phyloP scores from a whole-genome alignment of 2,888 invertebrate genomes.

The Mactromeris polynyma region DNA sequence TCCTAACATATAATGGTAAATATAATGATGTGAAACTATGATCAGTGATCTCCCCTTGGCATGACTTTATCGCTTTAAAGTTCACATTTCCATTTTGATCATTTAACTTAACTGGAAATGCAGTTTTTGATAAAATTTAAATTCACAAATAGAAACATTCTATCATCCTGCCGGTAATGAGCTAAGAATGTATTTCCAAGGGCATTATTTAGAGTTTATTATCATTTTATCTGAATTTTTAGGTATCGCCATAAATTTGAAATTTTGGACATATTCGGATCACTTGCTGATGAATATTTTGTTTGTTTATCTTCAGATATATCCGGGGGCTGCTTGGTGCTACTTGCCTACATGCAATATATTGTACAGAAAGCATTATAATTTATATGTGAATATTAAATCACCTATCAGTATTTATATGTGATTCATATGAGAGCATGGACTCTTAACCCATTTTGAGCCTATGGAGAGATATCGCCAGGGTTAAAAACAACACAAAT shows the following conservation, averaged over 20 bases:
- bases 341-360: slow-evolving; percentile 67
- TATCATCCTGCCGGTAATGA: too few relatives aligned
- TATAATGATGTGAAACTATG: background rate
- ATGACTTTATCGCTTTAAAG: too few relatives aligned
- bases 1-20: slow-evolving; percentile 59
- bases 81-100: too few relatives aligned
- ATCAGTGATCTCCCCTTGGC: too few relatives aligned
- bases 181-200: too few relatives aligned
- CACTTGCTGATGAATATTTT: background rate
- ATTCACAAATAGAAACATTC: too few relatives aligned
- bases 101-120: too few relatives aligned
- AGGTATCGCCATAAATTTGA: too few relatives aligned
- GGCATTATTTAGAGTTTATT: too few relatives aligned
- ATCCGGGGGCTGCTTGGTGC: slow-evolving; percentile 55
- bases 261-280: too few relatives aligned
- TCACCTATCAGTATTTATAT: slow-evolving; percentile 73
- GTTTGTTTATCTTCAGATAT: slow-evolving; percentile 44
- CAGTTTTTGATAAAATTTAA: too few relatives aligned
- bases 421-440: slow-evolving; percentile 56
- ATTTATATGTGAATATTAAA: slow-evolving; percentile 68
- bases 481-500: background rate
- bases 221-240: too few relatives aligned
- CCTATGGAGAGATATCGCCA: slow-evolving; percentile 25
- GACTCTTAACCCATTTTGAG: slow-evolving; percentile 55
- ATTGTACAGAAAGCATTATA: slow-evolving; percentile 74